phyloP scores from a whole-genome alignment of 2,888 invertebrate genomes.

The Polydrusus cervinus region DNA sequence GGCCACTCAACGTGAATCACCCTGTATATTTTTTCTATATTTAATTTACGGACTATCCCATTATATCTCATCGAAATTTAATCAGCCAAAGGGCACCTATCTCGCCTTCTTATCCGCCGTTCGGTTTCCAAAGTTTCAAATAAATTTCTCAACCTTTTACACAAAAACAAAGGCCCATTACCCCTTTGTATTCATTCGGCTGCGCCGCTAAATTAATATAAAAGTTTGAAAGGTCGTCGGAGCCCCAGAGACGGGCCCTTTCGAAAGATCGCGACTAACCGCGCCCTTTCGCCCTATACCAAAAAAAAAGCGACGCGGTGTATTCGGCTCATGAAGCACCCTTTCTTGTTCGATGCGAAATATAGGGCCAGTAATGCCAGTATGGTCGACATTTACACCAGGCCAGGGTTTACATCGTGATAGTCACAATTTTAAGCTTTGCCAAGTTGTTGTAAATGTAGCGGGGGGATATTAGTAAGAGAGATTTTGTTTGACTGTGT shows the following conservation, averaged over 20 bases:
- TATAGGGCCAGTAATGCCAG: slow-evolving; percentile 18
- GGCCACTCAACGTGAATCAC: no score
- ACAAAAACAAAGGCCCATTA: slow-evolving; percentile 46
- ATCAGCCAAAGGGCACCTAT: slow-evolving; percentile 14
- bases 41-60: not conserved
- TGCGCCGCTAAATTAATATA: slow-evolving; percentile 47
- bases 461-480: no score
- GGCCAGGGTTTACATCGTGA: no score
- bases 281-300: slow-evolving; percentile 9
- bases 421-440: no score
- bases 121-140: slow-evolving; percentile 34
- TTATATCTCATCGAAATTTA: slow-evolving; percentile 17
- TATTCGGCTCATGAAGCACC: slow-evolving; percentile 26
- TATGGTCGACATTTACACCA: slow-evolving; percentile 24
- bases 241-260: slow-evolving; percentile 22
- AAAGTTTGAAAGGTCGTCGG: slow-evolving; percentile 37
- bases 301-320: slow-evolving; percentile 11
- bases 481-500: no score
- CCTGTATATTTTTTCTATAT: not conserved
- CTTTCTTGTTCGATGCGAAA: slow-evolving; percentile 19
- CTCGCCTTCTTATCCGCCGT: slow-evolving; percentile 11
- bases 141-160: slow-evolving; percentile 49
- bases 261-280: slow-evolving; percentile 19
- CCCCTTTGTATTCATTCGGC: slow-evolving; percentile 41
- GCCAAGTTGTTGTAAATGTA: no score